Conservation (phyloP, 1,140 invertebrate species). For the Drosophila prosaltans region DNA sequence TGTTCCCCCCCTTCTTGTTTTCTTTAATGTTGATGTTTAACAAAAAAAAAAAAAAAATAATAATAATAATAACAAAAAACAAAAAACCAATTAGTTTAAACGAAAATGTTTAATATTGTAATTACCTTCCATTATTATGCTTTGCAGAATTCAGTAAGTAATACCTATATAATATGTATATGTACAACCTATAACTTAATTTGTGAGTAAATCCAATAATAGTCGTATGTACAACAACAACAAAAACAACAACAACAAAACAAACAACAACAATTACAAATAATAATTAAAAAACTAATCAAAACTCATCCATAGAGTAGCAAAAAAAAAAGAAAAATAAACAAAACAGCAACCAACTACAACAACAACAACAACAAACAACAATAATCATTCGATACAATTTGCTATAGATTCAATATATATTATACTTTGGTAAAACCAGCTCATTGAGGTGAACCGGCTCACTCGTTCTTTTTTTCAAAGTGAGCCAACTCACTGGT, state of each 20-base stretch:
- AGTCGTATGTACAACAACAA: conserved; percentile 24
- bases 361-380: conserved; percentile 31
- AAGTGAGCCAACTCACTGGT: too few relatives aligned
- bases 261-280: conserved; percentile 23
- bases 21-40: conserved; percentile 19
- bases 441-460: neutral
- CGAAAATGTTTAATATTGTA: conserved; percentile 80
- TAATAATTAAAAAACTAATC: conserved; percentile 5
- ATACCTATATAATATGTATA: conserved; percentile 77
- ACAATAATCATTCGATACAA: conserved; percentile 32
- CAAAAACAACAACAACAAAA: conserved; percentile 17
- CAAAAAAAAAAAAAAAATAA: neutral
- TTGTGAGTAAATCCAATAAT: conserved; percentile 73
- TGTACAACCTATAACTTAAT: conserved; percentile 69
- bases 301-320: conserved; percentile 66
- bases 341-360: conserved; percentile 22
- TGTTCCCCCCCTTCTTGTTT: conserved; percentile 51
- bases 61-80: neutral
- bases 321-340: conserved; percentile 57
- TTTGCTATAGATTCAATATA: conserved; percentile 30
- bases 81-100: conserved; percentile 41
- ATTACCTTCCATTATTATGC: conserved; percentile 81
- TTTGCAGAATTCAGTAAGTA: conserved; percentile 83
- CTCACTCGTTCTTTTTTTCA: too few relatives aligned
- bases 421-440: neutral